Percentiles rank a stretch among this genome's conserved stretches.
phyloP scores from a whole-genome alignment of 2,113 vertebrate species.

The Diadophis punctatus region DNA sequence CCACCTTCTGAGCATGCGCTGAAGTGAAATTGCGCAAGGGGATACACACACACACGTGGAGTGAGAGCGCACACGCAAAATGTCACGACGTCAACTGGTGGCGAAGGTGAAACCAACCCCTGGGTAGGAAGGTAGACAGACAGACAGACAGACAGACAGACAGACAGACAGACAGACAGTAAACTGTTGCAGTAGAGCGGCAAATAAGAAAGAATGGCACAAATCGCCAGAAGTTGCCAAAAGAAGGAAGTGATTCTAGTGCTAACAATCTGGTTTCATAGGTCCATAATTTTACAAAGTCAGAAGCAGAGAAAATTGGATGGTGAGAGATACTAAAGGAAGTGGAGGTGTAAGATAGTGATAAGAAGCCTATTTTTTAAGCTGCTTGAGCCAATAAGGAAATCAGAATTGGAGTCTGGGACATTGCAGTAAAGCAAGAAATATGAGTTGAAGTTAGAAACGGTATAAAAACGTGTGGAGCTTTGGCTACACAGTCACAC shows the following conservation, averaged over 20 bases:
- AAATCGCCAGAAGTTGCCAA: not conserved
- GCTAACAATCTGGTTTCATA: not conserved
- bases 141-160: no score
- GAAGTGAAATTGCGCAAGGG: no score
- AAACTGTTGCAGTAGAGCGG: not conserved
- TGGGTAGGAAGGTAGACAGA: no score
- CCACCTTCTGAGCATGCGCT: no score
- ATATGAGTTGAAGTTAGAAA: not conserved
- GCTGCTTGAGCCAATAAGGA: not conserved
- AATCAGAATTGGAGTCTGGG: not conserved
- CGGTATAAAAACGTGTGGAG: not conserved
- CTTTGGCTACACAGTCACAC: not conserved
- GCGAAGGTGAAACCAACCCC: no score
- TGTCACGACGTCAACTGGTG: no score
- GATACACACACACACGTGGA: no score
- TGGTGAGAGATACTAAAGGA: not conserved
- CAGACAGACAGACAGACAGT: no score
- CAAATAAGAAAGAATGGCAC: not conserved
- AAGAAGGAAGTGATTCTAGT: not conserved
- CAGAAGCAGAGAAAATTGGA: not conserved
- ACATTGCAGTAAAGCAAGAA: not conserved
- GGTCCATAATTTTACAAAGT: not conserved
- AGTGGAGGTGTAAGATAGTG: not conserved
- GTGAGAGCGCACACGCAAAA: no score
- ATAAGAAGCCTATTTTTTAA: not conserved